These are phyloP conservation scores for Rhopalosiphum padi DNA, from an alignment of 1,140 invertebrate genomes.

Conservation along the genomic window DNA sequence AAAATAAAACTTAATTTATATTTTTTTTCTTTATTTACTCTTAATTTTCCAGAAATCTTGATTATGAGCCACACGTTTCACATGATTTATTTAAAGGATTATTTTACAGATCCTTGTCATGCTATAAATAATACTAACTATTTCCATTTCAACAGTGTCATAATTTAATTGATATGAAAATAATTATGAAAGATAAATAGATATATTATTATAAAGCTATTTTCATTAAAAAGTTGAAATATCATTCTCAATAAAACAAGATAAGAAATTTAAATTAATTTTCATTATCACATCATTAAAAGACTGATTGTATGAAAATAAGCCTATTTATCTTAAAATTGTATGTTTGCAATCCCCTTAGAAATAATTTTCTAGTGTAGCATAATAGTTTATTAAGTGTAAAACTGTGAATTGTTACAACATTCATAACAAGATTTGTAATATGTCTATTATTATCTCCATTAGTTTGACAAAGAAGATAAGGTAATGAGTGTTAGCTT, in stretches of 20 bases:
- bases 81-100: neutral
- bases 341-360: neutral
- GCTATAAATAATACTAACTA: neutral
- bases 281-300: neutral
- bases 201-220: neutral
- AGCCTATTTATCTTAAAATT: neutral
- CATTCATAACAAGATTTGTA: neutral
- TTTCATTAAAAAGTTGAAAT: neutral
- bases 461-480: neutral
- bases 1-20: too few species aligned
- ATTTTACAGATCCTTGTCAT: neutral
- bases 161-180: neutral
- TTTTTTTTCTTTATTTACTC: too few species aligned
- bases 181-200: neutral
- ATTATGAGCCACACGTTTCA: too few species aligned
- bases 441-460: neutral
- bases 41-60: too few species aligned
- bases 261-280: neutral
- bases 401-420: neutral
- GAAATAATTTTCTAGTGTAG: neutral
- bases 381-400: neutral
- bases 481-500: neutral
- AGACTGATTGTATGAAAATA: neutral
- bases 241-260: neutral
- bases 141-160: neutral